Evolutionary conservation across 2,113 vertebrate species (phyloP).

Genomic region (Rostratula benghalensis): DNA sequence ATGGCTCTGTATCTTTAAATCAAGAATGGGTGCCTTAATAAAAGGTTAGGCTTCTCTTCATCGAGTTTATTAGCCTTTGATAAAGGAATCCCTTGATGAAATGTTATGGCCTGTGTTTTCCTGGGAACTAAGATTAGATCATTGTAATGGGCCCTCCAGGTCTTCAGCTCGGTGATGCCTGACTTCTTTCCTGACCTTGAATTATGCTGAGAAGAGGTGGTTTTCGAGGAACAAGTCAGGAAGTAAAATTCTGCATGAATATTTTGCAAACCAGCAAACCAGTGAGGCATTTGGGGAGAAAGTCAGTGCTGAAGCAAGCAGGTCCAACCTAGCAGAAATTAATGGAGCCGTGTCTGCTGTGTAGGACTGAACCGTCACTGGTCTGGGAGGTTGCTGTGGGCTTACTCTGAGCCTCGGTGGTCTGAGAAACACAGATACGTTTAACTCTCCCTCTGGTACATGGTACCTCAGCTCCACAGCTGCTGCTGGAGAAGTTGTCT

Average conservation of each 20-base stretch:
- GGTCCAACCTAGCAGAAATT: background rate
- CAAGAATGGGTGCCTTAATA: background rate
- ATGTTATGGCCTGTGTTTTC: conserved; percentile 37
- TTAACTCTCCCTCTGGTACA: accelerated
- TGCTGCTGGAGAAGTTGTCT: background rate
- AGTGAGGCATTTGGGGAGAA: background rate
- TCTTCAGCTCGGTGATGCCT: background rate
- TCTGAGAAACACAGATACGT: background rate
- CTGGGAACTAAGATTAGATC: conserved; percentile 34
- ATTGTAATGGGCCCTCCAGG: conserved; percentile 9
- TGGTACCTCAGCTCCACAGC: background rate
- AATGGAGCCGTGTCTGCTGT: background rate
- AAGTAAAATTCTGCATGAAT: background rate
- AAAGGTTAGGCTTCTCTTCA: conserved; percentile 36
- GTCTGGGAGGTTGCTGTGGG: background rate
- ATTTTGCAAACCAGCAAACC: background rate
- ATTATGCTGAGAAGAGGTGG: background rate
- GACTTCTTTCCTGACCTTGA: conserved; percentile 49
- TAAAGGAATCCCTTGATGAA: conserved; percentile 51
- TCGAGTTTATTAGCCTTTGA: conserved; percentile 46
- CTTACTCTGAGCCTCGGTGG: background rate
- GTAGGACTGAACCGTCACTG: background rate
- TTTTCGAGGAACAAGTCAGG: background rate
- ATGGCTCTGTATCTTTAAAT: conserved; percentile 18
- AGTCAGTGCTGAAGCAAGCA: background rate